Percentiles rank a stretch among this genome's conserved stretches.
These are phyloP conservation scores for Buathra laborator DNA, from an alignment of 2,888 invertebrate genomes.

Conservation along the genomic window DNA sequence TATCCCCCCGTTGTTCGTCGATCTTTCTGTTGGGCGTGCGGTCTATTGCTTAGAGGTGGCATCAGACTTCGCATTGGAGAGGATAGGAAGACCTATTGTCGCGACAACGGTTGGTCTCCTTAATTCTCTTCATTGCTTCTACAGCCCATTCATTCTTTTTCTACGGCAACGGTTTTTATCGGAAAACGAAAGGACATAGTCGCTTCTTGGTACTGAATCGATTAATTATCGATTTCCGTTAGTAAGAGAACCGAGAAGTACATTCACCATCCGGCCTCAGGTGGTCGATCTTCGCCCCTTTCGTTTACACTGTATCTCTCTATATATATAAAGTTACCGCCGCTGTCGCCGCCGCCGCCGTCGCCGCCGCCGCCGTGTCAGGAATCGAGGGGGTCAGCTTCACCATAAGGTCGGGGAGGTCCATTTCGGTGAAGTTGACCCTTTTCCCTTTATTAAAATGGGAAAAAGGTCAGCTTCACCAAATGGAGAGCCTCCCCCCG, in stretches of 20 bases:
- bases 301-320: constrained; percentile 14
- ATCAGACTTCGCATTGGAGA: not conserved
- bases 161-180: constrained; percentile 19
- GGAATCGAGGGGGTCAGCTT: too few relatives aligned
- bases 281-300: constrained; percentile 20
- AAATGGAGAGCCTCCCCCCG: too few relatives aligned
- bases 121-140: constrained; percentile 3
- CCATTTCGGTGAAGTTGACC: too few relatives aligned
- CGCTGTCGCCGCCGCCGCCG: too few relatives aligned
- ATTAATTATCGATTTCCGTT: constrained; percentile 50
- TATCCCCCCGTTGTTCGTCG: constrained; percentile 6
- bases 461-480: too few relatives aligned
- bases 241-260: not conserved
- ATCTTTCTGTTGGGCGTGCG: not conserved
- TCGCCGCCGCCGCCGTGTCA: too few relatives aligned
- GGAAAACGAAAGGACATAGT: constrained; percentile 17
- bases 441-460: too few relatives aligned
- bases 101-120: not conserved
- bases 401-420: too few relatives aligned
- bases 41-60: not conserved
- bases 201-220: constrained; percentile 18
- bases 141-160: not conserved
- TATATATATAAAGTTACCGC: not conserved
- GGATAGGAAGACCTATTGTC: not conserved
- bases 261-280: constrained; percentile 16